Base-by-base conservation (phyloP, 2,888 invertebrate genomes). In the Coleophora deauratella region DNA sequence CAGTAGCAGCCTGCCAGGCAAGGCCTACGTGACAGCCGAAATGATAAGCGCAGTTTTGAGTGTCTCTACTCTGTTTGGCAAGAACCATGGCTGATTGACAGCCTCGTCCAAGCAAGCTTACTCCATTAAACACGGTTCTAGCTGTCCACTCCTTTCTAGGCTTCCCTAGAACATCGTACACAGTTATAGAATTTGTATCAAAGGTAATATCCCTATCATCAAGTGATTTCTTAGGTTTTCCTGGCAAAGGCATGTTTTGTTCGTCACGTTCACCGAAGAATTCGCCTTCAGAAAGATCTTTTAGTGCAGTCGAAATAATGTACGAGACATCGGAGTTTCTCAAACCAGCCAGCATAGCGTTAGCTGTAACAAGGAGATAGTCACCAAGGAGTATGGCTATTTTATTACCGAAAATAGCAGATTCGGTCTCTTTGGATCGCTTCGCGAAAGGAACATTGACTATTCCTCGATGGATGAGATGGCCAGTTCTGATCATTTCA, bases 401-500 rank as follows among this genome's bases (percentile, higher is more conserved):
- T 85, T 96, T 96, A 60, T 96, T 96, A 0, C 95, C 95, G 64
- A 93, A 94, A 51, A 93, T 91, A 75, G 95, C 91, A 37, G 94
- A 92, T 47, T 90, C 90, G 1, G 88, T 86, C 45, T 88, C 88
- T 27, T 88, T 86, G 0, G 87, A 80, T 36, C 89, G 78, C 37
- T 87, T 82, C 37, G 89, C 85, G 14, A 77, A 77, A 0, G 85
- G 79, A 0, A 86, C 81, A 36, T 86, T 85, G 1, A 86, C 74
- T 0, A 86, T 79, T 0, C 86, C 92, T 68, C 89, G 89, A 62
- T 96, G 96, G 1, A 96, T 92, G 15, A 95, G 78, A 63, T 94
- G 92, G 15, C 95, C 93, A 0, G 94, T 95, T 57, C 94, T 86
- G 50, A 96, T 94, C 92, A 96, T 93, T 78, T 96, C 96, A 0